Conservation (phyloP, 2,888 invertebrate species). For the Limnephilus rhombicus region DNA sequence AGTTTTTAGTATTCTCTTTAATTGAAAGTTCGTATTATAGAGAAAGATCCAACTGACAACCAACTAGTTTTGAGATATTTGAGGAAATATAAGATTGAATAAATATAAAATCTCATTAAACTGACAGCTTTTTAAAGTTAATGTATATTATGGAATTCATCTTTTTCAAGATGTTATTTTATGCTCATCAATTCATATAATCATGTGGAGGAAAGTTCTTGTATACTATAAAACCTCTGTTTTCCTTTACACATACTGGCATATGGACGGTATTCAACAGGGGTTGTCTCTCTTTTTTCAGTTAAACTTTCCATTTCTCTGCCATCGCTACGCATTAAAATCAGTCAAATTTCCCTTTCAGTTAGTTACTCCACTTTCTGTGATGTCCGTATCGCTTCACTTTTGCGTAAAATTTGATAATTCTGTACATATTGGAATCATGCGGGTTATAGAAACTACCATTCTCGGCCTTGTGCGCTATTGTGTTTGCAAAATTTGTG, state of each 20-base stretch:
- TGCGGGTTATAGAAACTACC: constrained; percentile 20
- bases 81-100: too few relatives aligned
- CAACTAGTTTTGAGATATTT: too few relatives aligned
- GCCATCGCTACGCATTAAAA: background rate
- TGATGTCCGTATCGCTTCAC: background rate
- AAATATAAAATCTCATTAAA: too few relatives aligned
- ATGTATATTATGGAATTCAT: too few relatives aligned
- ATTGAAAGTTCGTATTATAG: too few relatives aligned
- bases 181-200: too few relatives aligned
- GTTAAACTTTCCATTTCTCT: too few relatives aligned
- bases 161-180: too few relatives aligned
- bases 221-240: background rate
- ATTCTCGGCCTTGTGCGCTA: constrained; percentile 18
- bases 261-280: background rate
- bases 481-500: constrained; percentile 34
- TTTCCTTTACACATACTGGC: background rate
- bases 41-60: too few relatives aligned
- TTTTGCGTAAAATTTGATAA: background rate
- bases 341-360: background rate
- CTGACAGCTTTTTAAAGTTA: too few relatives aligned
- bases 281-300: background rate
- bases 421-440: background rate
- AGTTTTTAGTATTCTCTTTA: too few relatives aligned
- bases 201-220: background rate
- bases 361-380: background rate